Percentiles rank a stretch among this genome's conserved stretches.
Evolutionary conservation across 2,797 vertebrate species (phyloP).

Genomic region (Dendrocincla tyrannina): DNA sequence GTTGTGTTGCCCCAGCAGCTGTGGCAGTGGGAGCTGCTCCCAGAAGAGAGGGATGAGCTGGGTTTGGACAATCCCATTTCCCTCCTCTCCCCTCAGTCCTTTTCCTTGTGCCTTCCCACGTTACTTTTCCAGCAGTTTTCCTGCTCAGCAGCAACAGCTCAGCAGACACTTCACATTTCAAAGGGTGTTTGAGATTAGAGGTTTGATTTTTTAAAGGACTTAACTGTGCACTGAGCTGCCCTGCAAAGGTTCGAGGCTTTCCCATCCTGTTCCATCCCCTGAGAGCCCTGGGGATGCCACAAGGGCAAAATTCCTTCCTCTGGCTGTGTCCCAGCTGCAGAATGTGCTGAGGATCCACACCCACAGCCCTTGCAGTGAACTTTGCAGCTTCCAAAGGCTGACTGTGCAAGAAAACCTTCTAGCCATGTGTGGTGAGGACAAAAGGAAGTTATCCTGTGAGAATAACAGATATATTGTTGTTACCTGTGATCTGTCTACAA

Average conservation of each 20-base stretch:
- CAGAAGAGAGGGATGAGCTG: background rate
- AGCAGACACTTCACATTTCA: background rate
- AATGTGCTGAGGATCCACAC: background rate
- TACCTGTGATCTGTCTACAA: background rate
- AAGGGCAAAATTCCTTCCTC: background rate
- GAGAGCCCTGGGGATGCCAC: too few relatives aligned
- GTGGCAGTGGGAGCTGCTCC: background rate
- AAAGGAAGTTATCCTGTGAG: background rate
- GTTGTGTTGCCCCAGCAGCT: background rate
- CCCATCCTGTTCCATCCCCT: background rate
- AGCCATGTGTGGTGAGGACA: accelerated
- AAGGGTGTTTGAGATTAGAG: background rate
- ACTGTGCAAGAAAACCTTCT: background rate
- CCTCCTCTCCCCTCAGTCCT: background rate
- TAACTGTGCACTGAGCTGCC: background rate
- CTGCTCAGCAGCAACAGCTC: background rate
- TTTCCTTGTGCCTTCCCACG: background rate
- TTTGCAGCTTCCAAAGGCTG: background rate
- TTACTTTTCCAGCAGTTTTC: background rate
- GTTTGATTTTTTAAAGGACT: background rate
- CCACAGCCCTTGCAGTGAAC: background rate
- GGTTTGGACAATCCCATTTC: background rate
- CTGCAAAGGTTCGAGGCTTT: background rate
- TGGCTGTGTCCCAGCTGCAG: background rate
- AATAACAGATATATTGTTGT: background rate